Evolutionary conservation across 37 sponge, comb jelly and placozoan genomes (phyloP), one percentile per base, ranked within the genome.

Genomic region (Agelas oroides): DNA sequence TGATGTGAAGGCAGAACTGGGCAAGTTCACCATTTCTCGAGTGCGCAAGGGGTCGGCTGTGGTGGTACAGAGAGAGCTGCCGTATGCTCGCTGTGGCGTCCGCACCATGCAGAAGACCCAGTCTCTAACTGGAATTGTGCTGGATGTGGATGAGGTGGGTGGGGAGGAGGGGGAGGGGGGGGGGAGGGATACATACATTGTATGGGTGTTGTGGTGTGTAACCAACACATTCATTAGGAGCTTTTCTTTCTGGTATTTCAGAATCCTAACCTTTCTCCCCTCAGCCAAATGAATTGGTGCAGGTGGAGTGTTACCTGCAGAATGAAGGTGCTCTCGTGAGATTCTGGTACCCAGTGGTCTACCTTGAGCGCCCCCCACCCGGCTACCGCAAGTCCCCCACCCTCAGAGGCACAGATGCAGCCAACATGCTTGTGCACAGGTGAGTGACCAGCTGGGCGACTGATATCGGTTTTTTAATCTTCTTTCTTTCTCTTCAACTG

Each of bases 321-420:
- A 94, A 87, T 81, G 98, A 98, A 31, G 98, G 96, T 35, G 94
- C 92, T 16, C 78, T 98, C 28, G 96, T 98, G 12, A 57, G 92
- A 37, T 98, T 90, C 85, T 98, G 98, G 98, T 98, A 94, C 81
- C 96, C 96, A 17, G 92, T 98, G 36, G 58, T 85, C 52, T 86
- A 82, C 34, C 74, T 98, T 36, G 96, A 95, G 84, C 87, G 88
- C 23, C 98, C 98, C 20, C 96, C 94, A 40, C 80, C 84, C 1
- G 95, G 97, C 16, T 89, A 91, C 73, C 68, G 92, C 57, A 84
- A 89, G 76, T 85, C 87, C 21, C 76, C 90, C 27, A 58, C 91
- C n/a, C 70, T 94, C 25, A 61, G 79, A 25, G 94, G 87, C 20
- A 76, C 77, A 17, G 96, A 92, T 28, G 84, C 78, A n/a, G 91